Conservation (phyloP, 2,113 vertebrate species). For the Brevimyrus niger region DNA sequence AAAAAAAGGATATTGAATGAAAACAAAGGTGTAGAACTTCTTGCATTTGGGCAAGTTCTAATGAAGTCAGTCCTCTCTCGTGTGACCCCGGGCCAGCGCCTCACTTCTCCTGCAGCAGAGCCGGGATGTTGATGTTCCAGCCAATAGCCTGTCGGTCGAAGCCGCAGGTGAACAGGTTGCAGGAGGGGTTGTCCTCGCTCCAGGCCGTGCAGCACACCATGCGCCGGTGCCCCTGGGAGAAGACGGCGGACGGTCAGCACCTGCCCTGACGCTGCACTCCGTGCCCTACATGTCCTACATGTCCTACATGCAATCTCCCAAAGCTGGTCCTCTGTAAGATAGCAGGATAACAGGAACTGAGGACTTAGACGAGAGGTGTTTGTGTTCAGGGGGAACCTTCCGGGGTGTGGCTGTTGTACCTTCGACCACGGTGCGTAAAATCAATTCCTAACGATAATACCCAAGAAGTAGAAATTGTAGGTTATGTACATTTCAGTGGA, state of each 20-base stretch:
- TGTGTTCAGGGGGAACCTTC: not conserved
- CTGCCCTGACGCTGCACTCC: not conserved
- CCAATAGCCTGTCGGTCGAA: slow-evolving; percentile 97
- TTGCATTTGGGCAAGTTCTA: not conserved
- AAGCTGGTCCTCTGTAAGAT: not conserved
- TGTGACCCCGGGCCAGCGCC: not conserved
- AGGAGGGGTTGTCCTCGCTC: slow-evolving; percentile 91
- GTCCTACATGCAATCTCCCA: too few species aligned
- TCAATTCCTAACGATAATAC: not conserved
- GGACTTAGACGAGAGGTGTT: not conserved
- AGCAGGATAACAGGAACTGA: not conserved
- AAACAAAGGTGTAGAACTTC: not conserved
- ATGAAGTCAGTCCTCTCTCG: not conserved
- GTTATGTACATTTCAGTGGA: not conserved
- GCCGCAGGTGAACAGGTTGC: slow-evolving; percentile 95
- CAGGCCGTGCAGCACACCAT: slow-evolving; percentile 94
- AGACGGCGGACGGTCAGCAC: not conserved
- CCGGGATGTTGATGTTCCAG: slow-evolving; percentile 98
- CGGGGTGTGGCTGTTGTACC: not conserved
- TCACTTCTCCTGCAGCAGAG: slow-evolving; percentile 93
- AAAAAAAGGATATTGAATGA: not conserved
- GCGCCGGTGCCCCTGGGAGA: slow-evolving; percentile 81
- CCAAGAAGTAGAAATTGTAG: not conserved
- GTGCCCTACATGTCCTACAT: not conserved
- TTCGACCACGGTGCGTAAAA: not conserved